These are phyloP conservation scores for Sebastiscus tertius DNA, from an alignment of 2,797 vertebrate genomes.

Conservation along the genomic window DNA sequence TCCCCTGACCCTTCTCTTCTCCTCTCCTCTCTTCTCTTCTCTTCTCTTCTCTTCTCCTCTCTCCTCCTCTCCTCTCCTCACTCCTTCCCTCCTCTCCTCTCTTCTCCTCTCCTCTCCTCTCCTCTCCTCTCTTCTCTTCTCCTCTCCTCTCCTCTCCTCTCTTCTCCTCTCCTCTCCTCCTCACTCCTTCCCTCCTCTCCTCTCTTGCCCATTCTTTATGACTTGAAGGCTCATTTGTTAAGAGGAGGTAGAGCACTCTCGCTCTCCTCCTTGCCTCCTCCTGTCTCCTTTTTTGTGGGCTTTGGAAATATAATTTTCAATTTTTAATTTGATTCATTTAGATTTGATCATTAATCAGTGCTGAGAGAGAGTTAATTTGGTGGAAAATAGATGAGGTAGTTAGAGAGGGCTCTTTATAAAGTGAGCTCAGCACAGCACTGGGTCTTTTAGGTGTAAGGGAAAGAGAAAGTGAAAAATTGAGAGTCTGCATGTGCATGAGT, in stretches of 20 bases:
- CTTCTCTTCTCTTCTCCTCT: constrained; percentile 51
- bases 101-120: constrained; percentile 58
- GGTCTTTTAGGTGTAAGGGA: constrained; percentile 80
- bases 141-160: constrained; percentile 46
- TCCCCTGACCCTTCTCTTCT: constrained; percentile 65
- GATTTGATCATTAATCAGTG: constrained; percentile 99
- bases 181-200: constrained; percentile 66
- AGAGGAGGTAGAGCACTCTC: constrained; percentile 88
- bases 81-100: constrained; percentile 40
- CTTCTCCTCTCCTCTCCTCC: constrained; percentile 78
- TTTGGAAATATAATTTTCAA: constrained; percentile 99
- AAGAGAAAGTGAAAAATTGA: constrained; percentile 42
- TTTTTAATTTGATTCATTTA: constrained; percentile 99
- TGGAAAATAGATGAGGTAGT: constrained; percentile 99
- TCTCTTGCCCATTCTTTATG: constrained; percentile 92
- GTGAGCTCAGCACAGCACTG: constrained; percentile 79
- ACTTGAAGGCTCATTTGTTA: constrained; percentile 99
- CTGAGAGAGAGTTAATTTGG: constrained; percentile 99
- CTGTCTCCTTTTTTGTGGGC: constrained; percentile 88
- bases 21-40: constrained; percentile 48
- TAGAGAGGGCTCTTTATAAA: constrained; percentile 96
- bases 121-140: constrained; percentile 66
- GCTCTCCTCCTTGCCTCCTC: constrained; percentile 84
- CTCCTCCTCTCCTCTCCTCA: constrained; percentile 76
- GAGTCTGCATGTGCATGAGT: constrained; percentile 10